Conservation (phyloP, 2,888 invertebrate genomes). For the Leptinotarsa haldemani region DNA sequence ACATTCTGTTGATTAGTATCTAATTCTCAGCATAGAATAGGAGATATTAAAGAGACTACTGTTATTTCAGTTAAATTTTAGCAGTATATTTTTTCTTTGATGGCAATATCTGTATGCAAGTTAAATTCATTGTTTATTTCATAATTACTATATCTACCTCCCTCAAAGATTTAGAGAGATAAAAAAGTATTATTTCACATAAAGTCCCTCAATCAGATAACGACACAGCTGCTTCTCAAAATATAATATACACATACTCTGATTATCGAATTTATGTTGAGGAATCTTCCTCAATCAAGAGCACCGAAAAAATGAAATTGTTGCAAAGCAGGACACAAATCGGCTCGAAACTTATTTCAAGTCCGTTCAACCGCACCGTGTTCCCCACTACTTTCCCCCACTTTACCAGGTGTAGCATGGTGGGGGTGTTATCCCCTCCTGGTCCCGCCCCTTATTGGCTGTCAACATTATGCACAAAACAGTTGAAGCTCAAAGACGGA, state of each 20-base stretch:
- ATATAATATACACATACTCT: neutral
- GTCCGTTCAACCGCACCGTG: conserved; percentile 63
- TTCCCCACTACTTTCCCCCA: conserved; percentile 54
- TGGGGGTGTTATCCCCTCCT: conserved; percentile 64
- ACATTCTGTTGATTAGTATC: no score
- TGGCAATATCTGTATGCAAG: no score
- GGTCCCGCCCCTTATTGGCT: conserved; percentile 66
- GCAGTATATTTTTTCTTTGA: no score
- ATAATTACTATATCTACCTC: neutral
- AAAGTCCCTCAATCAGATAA: neutral
- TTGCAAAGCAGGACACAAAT: conserved; percentile 55
- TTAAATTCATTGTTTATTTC: no score
- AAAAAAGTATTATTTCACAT: neutral
- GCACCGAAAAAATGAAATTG: conserved; percentile 56
- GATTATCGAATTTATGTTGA: conserved; percentile 6
- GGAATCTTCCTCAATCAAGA: conserved; percentile 30
- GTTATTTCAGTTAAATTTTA: no score
- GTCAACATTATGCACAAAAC: conserved; percentile 66
- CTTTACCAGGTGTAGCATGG: conserved; percentile 58
- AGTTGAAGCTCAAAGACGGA: conserved; percentile 66
- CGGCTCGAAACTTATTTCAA: conserved; percentile 64
- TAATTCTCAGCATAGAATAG: no score
- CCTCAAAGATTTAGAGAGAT: neutral
- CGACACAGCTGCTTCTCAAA: neutral
- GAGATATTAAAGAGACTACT: no score